Evolutionary conservation across 2,888 invertebrate genomes (phyloP).

Genomic region (Tetheella fluctuosa): DNA sequence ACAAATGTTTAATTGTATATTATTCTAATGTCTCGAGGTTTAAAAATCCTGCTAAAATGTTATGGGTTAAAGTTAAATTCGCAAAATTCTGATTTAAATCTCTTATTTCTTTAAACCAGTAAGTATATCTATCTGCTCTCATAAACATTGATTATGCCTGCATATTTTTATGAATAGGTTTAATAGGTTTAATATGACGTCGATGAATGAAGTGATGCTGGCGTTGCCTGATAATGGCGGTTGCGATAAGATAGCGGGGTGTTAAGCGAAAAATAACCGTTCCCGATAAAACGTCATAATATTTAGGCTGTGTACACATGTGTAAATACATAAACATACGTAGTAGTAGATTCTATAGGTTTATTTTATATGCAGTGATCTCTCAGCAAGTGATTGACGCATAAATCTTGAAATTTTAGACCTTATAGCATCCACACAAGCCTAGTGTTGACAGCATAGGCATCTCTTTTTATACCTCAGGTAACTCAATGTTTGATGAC

Average conservation of each 20-base stretch:
- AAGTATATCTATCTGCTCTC: no score
- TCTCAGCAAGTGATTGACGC: neutral
- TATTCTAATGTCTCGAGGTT: no score
- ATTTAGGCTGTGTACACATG: neutral
- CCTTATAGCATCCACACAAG: no score
- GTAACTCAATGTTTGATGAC: no score
- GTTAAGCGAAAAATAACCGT: slow-evolving; percentile 47
- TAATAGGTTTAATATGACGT: neutral
- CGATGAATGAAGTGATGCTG: slow-evolving; percentile 24
- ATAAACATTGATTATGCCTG: neutral
- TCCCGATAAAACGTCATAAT: slow-evolving; percentile 13
- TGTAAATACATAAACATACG: neutral
- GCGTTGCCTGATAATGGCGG: slow-evolving; percentile 38
- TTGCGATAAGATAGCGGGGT: slow-evolving; percentile 46
- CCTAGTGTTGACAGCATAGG: no score
- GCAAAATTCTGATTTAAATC: no score
- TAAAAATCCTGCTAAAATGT: no score
- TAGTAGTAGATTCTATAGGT: neutral
- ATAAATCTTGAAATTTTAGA: no score
- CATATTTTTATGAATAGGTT: neutral
- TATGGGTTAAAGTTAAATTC: no score
- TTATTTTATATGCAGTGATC: neutral
- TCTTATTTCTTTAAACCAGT: no score
- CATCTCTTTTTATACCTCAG: no score
- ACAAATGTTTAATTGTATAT: no score